Percentiles rank a stretch among this genome's conserved stretches.
Conservation (phyloP, 2,113 vertebrate species). For the Cochlearius cochlearius region DNA sequence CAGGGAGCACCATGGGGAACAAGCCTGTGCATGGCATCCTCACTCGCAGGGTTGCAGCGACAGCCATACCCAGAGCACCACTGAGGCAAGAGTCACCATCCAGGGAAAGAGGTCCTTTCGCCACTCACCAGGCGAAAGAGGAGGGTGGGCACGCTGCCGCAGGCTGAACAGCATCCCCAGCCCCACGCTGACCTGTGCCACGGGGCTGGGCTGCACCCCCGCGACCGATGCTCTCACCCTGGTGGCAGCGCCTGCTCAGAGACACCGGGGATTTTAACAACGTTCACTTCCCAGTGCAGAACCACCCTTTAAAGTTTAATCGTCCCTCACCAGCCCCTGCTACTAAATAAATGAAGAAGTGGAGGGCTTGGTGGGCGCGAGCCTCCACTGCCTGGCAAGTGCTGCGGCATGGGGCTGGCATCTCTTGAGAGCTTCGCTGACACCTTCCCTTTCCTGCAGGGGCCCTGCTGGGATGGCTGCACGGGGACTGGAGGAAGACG, state of each 20-base stretch:
- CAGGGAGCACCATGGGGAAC: background rate
- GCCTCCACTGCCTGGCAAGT: background rate
- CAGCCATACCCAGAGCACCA: background rate
- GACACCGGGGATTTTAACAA: background rate
- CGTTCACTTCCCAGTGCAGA: rapidly evolving
- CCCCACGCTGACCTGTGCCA: background rate
- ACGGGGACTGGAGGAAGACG: rapidly evolving
- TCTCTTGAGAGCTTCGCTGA: background rate
- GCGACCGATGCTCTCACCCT: background rate
- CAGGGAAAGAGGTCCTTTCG: background rate
- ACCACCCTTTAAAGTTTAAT: background rate
- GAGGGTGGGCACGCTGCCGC: rapidly evolving
- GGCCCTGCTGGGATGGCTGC: background rate
- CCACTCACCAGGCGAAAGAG: background rate
- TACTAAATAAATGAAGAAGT: background rate
- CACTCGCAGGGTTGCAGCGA: rapidly evolving
- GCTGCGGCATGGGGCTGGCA: background rate
- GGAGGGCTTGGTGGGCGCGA: background rate
- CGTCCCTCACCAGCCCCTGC: background rate
- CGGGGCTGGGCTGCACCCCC: background rate
- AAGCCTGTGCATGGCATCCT: background rate
- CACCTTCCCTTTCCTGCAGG: background rate
- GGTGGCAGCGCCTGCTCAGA: background rate
- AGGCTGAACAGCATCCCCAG: background rate
- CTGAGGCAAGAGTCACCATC: background rate